These are phyloP conservation scores for Maniola hyperantus DNA, from an alignment of 2,888 invertebrate species.

Conservation along the genomic window DNA sequence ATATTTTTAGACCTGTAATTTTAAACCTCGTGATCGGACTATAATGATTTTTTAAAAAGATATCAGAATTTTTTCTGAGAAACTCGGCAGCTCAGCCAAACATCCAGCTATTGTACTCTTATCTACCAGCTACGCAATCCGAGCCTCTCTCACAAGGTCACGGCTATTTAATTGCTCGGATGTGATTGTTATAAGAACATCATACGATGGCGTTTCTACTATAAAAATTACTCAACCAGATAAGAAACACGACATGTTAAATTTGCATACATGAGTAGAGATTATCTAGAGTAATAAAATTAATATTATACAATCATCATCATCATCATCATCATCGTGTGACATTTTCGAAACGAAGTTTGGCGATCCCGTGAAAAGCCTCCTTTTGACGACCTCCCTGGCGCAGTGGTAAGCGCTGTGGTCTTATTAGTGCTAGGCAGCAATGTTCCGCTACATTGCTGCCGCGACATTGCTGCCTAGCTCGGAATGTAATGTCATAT, in stretches of 20 bases:
- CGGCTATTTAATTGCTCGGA: slow-evolving; percentile 19
- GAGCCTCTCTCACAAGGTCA: slow-evolving; percentile 35
- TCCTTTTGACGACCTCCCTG: too few relatives aligned
- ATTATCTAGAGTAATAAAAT: background rate
- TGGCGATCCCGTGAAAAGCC: too few relatives aligned
- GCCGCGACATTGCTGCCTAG: too few relatives aligned
- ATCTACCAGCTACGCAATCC: slow-evolving; percentile 27
- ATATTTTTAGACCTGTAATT: too few relatives aligned
- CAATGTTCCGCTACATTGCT: too few relatives aligned
- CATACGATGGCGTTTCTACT: slow-evolving; percentile 5
- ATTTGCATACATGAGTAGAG: background rate
- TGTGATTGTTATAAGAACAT: slow-evolving; percentile 16
- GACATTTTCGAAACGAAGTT: too few relatives aligned
- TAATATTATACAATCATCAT: background rate
- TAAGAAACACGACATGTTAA: slow-evolving; percentile 10
- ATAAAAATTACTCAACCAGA: background rate
- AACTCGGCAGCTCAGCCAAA: background rate
- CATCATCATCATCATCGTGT: too few relatives aligned
- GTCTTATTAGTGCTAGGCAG: too few relatives aligned
- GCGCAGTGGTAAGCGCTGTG: too few relatives aligned
- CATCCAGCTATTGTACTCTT: slow-evolving; percentile 30
- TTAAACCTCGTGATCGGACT: too few relatives aligned
- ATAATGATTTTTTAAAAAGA: too few relatives aligned
- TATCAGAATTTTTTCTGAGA: background rate
- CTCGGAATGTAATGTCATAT: too few relatives aligned